Evolutionary conservation across 2,888 invertebrate species (phyloP), one percentile per base, ranked within the genome.

Genomic region (Stomorhina lunata): DNA sequence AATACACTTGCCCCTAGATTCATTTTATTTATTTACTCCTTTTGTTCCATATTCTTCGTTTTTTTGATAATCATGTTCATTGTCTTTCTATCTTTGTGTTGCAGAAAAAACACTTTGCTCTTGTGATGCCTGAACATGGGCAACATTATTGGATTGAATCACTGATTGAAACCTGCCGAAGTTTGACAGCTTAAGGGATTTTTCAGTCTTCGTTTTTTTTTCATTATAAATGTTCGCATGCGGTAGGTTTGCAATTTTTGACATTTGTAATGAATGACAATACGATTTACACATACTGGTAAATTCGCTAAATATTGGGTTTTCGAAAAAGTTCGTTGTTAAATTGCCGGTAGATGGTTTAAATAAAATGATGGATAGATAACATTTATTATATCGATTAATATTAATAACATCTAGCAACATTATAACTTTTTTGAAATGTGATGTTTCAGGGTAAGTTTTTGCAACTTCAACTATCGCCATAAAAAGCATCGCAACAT

Each of bases 81-180:
- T 45, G 57, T 57, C 2, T 6, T 34, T 32, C 2, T 55, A 22
- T 55, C 17, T 57, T 32, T 43, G 55, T 45, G 25, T 27, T 6
- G 25, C 17, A 29, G 65, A 76, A 50, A 53, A 48, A 75, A 55
- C 40, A 66, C 45, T 61, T 37, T 37, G 57, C 32, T 76, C 48
- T 63, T 9, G 27, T 29, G 40, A 66, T 45, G 53, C 22, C 22
- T 61, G n/a, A 29, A 48, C 65, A 79, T 40, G 15, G 50, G 45
- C 25, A 45, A 65, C 20, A n/a, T n/a, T n/a, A n/a, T n/a, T n/a
- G n/a, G n/a, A n/a, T n/a, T n/a, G 55, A 40, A 48, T 45, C 40
- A 59, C 81, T 89, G 89, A 89, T 89, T 88, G 88, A 89, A 89
- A 88, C 87, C 88, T 86, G 88, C 89, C 89, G 87, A 87, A 85